phyloP scores from a whole-genome alignment of 2,888 invertebrate species.

The Adelognathus sp. region DNA sequence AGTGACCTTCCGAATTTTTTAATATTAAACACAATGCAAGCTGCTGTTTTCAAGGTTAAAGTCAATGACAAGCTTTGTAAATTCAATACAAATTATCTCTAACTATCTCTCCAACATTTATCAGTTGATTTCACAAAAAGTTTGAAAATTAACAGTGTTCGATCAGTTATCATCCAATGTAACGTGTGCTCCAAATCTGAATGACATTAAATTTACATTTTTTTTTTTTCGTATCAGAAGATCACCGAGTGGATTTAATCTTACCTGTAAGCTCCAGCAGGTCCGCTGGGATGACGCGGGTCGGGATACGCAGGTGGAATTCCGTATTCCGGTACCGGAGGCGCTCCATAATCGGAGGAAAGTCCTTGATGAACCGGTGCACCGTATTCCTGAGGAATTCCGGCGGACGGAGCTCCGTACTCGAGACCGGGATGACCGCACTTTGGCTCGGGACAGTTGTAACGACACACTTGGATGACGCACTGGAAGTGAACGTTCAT shows the following conservation, averaged over 20 bases:
- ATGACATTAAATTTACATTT: too few relatives aligned
- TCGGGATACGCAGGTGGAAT: slow-evolving; percentile 93
- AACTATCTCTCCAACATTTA: too few relatives aligned
- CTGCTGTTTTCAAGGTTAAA: too few relatives aligned
- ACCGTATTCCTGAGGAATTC: slow-evolving; percentile 85
- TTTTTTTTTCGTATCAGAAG: background rate
- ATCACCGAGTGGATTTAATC: background rate
- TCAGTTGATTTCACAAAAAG: too few relatives aligned
- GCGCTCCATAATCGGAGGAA: slow-evolving; percentile 88
- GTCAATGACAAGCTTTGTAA: too few relatives aligned
- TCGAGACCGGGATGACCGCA: slow-evolving; percentile 86
- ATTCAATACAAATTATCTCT: too few relatives aligned
- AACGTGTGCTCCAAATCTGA: too few relatives aligned
- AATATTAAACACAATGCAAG: too few relatives aligned
- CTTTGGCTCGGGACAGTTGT: slow-evolving; percentile 96
- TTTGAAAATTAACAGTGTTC: too few relatives aligned
- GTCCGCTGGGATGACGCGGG: slow-evolving; percentile 93
- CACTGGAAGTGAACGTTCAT: slow-evolving; percentile 99
- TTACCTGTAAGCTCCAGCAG: slow-evolving; percentile 87
- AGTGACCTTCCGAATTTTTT: too few relatives aligned
- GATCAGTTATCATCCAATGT: too few relatives aligned
- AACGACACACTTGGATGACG: slow-evolving; percentile 96
- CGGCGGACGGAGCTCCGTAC: slow-evolving; percentile 79
- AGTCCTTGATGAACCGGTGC: slow-evolving; percentile 83
- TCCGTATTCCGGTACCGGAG: slow-evolving; percentile 86